Conservation (phyloP, 1,140 invertebrate genomes). For the Brachionus calyciflorus region DNA sequence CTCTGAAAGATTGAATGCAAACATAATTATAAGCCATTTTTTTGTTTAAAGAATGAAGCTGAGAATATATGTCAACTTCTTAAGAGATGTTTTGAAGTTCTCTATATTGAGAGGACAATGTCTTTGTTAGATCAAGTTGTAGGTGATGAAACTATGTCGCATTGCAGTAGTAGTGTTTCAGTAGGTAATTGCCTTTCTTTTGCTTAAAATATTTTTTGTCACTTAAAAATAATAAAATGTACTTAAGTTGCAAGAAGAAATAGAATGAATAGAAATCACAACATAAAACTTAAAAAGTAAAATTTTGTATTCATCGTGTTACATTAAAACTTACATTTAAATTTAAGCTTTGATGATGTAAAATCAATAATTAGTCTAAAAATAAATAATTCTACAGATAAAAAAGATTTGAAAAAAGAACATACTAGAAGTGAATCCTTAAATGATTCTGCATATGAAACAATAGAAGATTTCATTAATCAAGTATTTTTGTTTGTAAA, state of each 20-base stretch:
- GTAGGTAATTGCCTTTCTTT: constrained; percentile 26
- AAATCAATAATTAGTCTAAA: constrained; percentile 20
- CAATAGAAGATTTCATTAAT: constrained; percentile 11
- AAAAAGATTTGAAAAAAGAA: not conserved
- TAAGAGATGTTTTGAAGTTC: constrained; percentile 28
- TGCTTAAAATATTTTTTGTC: not conserved
- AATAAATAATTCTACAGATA: not conserved
- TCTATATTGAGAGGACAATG: constrained; percentile 38
- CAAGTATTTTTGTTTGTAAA: not conserved
- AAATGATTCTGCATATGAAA: constrained; percentile 22
- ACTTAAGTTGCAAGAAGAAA: constrained; percentile 5
- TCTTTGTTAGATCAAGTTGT: constrained; percentile 23
- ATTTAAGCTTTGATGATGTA: constrained; percentile 28
- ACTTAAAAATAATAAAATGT: not conserved
- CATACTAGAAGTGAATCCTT: not conserved
- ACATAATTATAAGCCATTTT: too few species aligned
- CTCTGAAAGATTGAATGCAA: too few species aligned
- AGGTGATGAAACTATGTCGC: constrained; percentile 17
- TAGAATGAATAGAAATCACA: constrained; percentile 5
- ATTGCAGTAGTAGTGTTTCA: constrained; percentile 39
- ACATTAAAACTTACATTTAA: not conserved
- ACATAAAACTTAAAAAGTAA: constrained; percentile 16
- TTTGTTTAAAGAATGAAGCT: not conserved
- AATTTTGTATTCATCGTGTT: not conserved
- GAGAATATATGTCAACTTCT: constrained; percentile 29